Evolutionary conservation across 2,888 invertebrate genomes (phyloP).

Genomic region (Listrodromus nycthemerus): DNA sequence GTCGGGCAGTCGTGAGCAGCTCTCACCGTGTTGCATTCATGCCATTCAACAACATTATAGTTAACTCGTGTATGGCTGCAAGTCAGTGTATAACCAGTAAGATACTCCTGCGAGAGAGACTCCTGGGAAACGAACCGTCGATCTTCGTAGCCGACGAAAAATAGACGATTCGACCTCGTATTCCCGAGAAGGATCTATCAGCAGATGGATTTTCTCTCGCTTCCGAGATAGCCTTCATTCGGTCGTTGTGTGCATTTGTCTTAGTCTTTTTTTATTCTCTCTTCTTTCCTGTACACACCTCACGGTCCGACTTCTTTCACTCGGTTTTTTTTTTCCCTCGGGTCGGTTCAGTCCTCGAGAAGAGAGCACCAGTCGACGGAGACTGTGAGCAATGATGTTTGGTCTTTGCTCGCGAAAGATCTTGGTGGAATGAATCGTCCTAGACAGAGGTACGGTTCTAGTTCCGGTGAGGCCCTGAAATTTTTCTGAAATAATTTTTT

Average conservation of each 20-base stretch:
- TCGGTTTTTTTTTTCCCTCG: constrained; percentile 45
- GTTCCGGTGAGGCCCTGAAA: too few relatives aligned
- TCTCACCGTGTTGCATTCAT: constrained; percentile 51
- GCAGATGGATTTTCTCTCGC: constrained; percentile 64
- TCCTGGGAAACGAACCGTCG: constrained; percentile 35
- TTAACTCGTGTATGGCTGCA: background rate
- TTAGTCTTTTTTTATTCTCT: constrained; percentile 1
- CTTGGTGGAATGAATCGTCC: background rate
- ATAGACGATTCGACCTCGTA: constrained; percentile 62
- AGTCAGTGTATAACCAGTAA: background rate
- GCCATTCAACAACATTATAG: constrained; percentile 28
- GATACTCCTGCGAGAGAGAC: constrained; percentile 9
- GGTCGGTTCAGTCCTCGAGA: constrained; percentile 24
- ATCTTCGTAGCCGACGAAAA: constrained; percentile 27
- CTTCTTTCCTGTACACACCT: constrained; percentile 42
- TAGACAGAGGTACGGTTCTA: too few relatives aligned
- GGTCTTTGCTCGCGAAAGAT: constrained; percentile 17
- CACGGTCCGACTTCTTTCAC: constrained; percentile 43
- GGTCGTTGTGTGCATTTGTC: constrained; percentile 33
- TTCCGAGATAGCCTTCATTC: constrained; percentile 65
- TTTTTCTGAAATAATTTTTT: too few relatives aligned
- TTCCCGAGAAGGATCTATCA: constrained; percentile 66
- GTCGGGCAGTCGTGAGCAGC: constrained; percentile 19
- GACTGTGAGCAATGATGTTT: constrained; percentile 69
- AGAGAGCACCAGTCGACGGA: constrained; percentile 56